Conservation (phyloP, 2,113 vertebrate genomes). For the Atlantisia rogersi region DNA sequence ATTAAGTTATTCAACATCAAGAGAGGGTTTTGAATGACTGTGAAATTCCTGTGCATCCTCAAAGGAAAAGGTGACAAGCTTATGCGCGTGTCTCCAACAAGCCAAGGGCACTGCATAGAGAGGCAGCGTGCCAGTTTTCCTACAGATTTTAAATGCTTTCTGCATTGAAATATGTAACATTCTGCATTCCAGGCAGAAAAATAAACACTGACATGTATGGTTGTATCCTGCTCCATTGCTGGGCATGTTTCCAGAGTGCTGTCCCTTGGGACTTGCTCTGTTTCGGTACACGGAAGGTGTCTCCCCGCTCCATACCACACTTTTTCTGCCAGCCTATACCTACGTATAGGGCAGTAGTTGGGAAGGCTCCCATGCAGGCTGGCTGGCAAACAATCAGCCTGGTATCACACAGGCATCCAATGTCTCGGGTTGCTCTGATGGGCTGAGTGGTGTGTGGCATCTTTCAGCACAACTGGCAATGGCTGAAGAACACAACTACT, state of each 20-base stretch:
- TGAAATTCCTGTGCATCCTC: neutral
- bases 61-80: neutral
- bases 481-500: neutral
- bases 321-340: neutral
- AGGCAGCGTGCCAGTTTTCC: neutral
- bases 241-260: neutral
- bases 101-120: neutral
- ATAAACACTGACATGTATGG: neutral
- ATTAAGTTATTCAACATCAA: neutral
- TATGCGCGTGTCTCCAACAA: neutral
- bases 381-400: neutral
- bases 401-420: neutral
- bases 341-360: neutral
- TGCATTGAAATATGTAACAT: neutral
- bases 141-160: neutral
- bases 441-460: accelerated
- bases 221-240: neutral
- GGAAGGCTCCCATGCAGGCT: neutral
- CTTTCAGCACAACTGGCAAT: accelerated
- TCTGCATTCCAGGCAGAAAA: neutral
- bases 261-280: neutral
- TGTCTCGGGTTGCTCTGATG: accelerated
- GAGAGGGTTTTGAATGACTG: neutral
- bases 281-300: neutral
- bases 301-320: accelerated